Base-by-base conservation (phyloP, 2,113 vertebrate species). In the Sinocyclocheilus grahami region DNA sequence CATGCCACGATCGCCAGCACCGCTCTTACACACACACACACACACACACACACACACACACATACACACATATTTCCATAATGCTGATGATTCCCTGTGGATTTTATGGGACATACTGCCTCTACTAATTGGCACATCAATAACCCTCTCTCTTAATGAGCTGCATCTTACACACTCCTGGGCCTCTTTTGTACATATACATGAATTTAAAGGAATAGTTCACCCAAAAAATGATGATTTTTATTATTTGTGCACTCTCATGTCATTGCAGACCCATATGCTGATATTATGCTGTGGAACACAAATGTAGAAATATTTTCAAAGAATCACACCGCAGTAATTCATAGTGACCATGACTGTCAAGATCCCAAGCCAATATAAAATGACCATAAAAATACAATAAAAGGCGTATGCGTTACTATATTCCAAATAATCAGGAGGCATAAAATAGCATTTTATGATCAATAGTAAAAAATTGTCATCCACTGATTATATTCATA, bases 81-180 rank as follows among this genome's bases (percentile, higher is more conserved):
- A 93, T 92, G 92, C 89, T 46, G 86, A 92, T 92, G 86, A 87
- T 90, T 93, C 93, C 94, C 90, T 30, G 90, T 90, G 93, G 93
- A 91, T 81, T 84, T 78, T 89, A 91, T 91, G 93, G 92, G 91
- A 91, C 92, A 92, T 92, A 93, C 92, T 91, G 91, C 88, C 90
- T 91, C 91, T 91, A 88, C 92, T 96, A 96, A 95, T 96, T 96
- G 95, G 93, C 89, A 91, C 93, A 96, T 96, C 94, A 95, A 95
- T 96, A 95, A 95, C 86, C 85, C 88, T 72, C 77, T 62, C 85
- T 85, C 90, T 91, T 91, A 91, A 92, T 93, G 92, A 93, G 89
- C 88, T 88, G 91, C 88, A 92, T 90, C 91, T 87, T 71, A 87
- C 88, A 88, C 85, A 90, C 92, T 93, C 93, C 91, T 93, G 93